Conservation (phyloP, 2,888 invertebrate species). For the Agrochola macilenta region DNA sequence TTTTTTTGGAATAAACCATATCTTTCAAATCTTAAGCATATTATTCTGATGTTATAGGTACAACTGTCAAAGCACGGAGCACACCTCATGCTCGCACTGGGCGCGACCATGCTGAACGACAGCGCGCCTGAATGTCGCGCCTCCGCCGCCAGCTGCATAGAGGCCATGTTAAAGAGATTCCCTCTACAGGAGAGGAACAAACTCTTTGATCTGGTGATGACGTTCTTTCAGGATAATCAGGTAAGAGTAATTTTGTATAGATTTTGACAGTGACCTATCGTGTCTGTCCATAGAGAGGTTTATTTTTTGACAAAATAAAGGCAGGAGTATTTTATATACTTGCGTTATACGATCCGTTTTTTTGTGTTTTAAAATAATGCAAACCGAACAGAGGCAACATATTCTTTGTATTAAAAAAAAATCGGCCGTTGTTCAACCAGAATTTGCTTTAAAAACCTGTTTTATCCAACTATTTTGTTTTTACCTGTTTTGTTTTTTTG, state of each 20-base stretch:
- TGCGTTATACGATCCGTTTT: too few relatives aligned
- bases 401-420: too few relatives aligned
- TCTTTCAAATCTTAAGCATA: background rate
- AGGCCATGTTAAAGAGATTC: constrained; percentile 92
- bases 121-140: constrained; percentile 94
- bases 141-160: constrained; percentile 93
- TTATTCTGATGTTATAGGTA: constrained; percentile 83
- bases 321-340: background rate
- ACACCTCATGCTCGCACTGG: constrained; percentile 94
- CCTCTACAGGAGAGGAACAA: constrained; percentile 90
- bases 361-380: too few relatives aligned
- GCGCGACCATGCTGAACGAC: constrained; percentile 95
- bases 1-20: too few relatives aligned
- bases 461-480: too few relatives aligned
- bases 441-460: too few relatives aligned
- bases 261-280: too few relatives aligned
- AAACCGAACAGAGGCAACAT: too few relatives aligned
- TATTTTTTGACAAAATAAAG: background rate
- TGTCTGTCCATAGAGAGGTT: too few relatives aligned
- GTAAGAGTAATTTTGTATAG: too few relatives aligned
- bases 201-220: constrained; percentile 93
- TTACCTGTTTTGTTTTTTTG: too few relatives aligned
- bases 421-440: too few relatives aligned
- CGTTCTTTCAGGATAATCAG: constrained; percentile 92
- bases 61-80: constrained; percentile 91